These are phyloP conservation scores for Ciconia maguari DNA, from an alignment of 2,113 vertebrate species.

Conservation along the genomic window DNA sequence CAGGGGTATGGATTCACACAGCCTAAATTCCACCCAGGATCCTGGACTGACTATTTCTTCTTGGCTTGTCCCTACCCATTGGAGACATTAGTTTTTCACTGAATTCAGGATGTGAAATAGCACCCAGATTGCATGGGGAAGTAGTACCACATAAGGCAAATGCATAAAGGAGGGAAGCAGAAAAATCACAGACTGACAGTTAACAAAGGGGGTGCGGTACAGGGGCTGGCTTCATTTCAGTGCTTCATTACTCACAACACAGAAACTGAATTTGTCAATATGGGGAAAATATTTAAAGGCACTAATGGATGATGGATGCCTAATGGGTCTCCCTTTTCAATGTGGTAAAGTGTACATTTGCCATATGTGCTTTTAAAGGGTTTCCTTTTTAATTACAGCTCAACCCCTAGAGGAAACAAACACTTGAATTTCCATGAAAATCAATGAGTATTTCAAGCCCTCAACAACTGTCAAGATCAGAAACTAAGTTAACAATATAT, in stretches of 20 bases:
- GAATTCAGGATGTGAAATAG: neutral
- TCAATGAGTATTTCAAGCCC: slow-evolving; percentile 28
- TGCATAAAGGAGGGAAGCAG: neutral
- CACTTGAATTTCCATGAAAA: slow-evolving; percentile 41
- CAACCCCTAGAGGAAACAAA: slow-evolving; percentile 24
- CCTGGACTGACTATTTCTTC: neutral
- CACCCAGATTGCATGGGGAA: neutral
- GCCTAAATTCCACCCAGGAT: neutral
- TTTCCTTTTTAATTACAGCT: slow-evolving; percentile 46
- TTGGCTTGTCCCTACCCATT: neutral
- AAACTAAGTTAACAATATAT: slow-evolving; percentile 25
- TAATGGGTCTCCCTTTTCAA: slow-evolving; percentile 15
- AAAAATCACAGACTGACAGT: neutral
- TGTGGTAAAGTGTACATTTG: slow-evolving; percentile 14
- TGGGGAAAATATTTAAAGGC: slow-evolving; percentile 20
- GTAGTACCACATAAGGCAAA: neutral
- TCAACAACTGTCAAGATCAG: slow-evolving; percentile 9
- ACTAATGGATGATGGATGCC: slow-evolving; percentile 30
- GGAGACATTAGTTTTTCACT: neutral
- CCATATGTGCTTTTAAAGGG: slow-evolving; percentile 39
- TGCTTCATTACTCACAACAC: neutral
- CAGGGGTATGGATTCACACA: neutral
- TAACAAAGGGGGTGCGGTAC: neutral
- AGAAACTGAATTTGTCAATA: neutral
- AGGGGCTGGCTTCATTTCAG: neutral